Percentiles rank a stretch among this genome's conserved stretches.
phyloP scores from a whole-genome alignment of 2,113 vertebrate species.

The Pelvicachromis taeniatus region DNA sequence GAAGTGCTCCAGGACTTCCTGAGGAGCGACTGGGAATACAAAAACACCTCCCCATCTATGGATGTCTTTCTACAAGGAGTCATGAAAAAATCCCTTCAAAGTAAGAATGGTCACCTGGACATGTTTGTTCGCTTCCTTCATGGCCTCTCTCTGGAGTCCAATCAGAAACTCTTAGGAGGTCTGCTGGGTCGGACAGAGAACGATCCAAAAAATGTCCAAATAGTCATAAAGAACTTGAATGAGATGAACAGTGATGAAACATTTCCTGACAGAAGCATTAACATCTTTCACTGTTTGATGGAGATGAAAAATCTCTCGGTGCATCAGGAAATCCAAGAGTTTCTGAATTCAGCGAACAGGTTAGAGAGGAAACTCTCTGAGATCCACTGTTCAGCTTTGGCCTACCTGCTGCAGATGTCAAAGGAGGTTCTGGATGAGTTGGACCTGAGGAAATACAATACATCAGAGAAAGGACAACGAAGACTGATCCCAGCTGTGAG shows the following conservation, averaged over 20 bases:
- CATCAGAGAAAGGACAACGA: not conserved
- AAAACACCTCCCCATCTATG: not conserved
- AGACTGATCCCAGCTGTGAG: not conserved
- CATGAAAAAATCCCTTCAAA: not conserved
- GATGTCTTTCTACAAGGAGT: not conserved
- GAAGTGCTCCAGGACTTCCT: not conserved
- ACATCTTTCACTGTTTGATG: not conserved
- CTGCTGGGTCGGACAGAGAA: not conserved
- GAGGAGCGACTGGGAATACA: not conserved
- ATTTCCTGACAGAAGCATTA: not conserved
- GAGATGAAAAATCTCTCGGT: not conserved
- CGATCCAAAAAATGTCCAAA: not conserved
- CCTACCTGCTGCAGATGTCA: not conserved
- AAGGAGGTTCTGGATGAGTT: not conserved
- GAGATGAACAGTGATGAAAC: not conserved
- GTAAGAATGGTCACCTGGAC: not conserved
- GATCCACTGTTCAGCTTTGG: not conserved
- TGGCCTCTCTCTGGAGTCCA: not conserved
- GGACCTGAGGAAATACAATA: not conserved
- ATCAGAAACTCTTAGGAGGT: not conserved
- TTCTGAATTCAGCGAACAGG: not conserved
- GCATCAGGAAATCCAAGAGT: not conserved
- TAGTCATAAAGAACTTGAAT: not conserved
- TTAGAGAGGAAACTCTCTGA: not conserved
- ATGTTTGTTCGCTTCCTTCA: not conserved